These are phyloP conservation scores for Fopius arisanus DNA, from an alignment of 1,140 invertebrate genomes.

Conservation along the genomic window DNA sequence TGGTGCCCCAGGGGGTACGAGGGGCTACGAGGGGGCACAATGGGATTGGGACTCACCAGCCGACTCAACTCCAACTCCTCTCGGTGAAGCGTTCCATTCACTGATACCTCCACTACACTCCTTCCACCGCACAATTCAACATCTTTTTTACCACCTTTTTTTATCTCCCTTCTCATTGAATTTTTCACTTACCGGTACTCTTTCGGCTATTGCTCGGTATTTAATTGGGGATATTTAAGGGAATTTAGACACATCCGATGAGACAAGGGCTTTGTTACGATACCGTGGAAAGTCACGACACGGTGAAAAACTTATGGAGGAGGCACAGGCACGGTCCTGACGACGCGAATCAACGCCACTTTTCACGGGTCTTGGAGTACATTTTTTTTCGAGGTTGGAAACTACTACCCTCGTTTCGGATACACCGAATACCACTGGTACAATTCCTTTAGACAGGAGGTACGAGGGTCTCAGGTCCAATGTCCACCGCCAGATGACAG, in stretches of 20 bases:
- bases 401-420: not conserved
- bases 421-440: too few relatives aligned
- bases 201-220: not conserved
- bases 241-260: not conserved
- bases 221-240: not conserved
- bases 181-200: not conserved
- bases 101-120: not conserved
- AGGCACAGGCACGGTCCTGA: conserved; percentile 1
- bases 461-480: too few relatives aligned
- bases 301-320: not conserved
- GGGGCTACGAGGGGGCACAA: not conserved
- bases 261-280: not conserved
- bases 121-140: not conserved
- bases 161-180: not conserved
- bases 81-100: conserved; percentile 5
- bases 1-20: too few relatives aligned
- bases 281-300: not conserved
- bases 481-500: too few relatives aligned
- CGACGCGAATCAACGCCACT: conserved; percentile 12
- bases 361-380: not conserved
- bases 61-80: not conserved
- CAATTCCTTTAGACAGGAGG: too few relatives aligned
- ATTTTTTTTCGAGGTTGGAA: not conserved
- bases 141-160: not conserved
- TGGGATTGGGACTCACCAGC: not conserved